Conservation (phyloP, 2,888 invertebrate genomes). For the Andrena bucephala region DNA sequence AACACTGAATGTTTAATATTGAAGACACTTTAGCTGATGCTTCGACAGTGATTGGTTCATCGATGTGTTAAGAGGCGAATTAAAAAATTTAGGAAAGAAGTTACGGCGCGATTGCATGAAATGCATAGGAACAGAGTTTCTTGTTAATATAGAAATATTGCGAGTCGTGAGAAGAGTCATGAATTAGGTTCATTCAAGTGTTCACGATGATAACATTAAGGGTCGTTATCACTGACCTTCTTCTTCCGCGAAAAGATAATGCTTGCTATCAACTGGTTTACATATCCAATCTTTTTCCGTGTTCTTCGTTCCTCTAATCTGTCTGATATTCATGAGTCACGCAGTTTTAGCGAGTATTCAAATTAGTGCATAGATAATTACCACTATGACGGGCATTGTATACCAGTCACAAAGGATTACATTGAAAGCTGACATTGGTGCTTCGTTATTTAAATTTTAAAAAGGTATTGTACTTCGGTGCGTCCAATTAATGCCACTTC, state of each 20-base stretch:
- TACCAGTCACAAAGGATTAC: too few species aligned
- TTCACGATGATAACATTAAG: constrained; percentile 23
- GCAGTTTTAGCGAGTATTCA: neutral
- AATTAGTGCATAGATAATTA: constrained; percentile 1
- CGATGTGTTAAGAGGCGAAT: too few species aligned
- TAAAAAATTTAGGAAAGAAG: too few species aligned
- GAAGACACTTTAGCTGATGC: too few species aligned
- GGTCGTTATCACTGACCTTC: constrained; percentile 42
- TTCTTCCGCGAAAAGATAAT: constrained; percentile 51
- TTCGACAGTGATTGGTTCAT: too few species aligned
- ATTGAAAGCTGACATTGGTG: too few species aligned
- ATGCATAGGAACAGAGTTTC: neutral
- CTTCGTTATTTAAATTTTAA: neutral
- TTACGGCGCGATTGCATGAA: too few species aligned
- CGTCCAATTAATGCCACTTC: neutral
- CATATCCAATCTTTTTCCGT: constrained; percentile 12
- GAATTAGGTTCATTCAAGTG: constrained; percentile 15
- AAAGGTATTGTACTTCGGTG: neutral
- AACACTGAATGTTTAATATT: too few species aligned
- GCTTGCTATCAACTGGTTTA: constrained; percentile 10
- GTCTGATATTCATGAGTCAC: neutral
- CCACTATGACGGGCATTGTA: neutral
- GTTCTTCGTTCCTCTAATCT: constrained; percentile 4
- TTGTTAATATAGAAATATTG: neutral
- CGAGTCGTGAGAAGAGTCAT: constrained; percentile 7